These are phyloP conservation scores for Ametastegia equiseti DNA, from an alignment of 2,888 invertebrate species.

Conservation along the genomic window DNA sequence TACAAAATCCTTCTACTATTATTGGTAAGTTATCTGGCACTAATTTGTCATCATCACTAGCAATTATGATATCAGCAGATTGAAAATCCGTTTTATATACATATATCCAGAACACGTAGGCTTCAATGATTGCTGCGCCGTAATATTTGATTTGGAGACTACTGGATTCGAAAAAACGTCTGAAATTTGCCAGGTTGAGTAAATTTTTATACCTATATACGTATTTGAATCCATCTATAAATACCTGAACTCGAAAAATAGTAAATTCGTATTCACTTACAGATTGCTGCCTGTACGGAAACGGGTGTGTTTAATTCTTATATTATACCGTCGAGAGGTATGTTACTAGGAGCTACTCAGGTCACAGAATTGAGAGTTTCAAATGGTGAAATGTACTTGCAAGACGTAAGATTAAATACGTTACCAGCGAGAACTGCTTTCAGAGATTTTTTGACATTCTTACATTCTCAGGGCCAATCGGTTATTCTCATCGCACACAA, in stretches of 20 bases:
- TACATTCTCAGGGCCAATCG: conserved; percentile 23
- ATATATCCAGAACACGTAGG: background rate
- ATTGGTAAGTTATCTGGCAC: background rate
- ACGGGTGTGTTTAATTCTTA: conserved; percentile 45
- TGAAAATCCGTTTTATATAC: background rate
- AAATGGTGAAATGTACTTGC: conserved; percentile 44
- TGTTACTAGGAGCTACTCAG: conserved; percentile 20
- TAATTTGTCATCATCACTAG: conserved; percentile 28
- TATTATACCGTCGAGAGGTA: conserved; percentile 49
- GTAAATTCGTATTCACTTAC: conserved; percentile 31
- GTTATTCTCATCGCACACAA: conserved; percentile 50
- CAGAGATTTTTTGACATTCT: conserved; percentile 28
- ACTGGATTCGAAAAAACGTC: conserved; percentile 40
- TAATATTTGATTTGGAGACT: conserved; percentile 51
- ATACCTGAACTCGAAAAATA: background rate
- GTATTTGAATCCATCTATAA: background rate
- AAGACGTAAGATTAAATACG: conserved; percentile 32
- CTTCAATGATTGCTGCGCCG: conserved; percentile 25
- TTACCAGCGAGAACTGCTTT: conserved; percentile 37
- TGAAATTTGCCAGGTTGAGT: conserved; percentile 52
- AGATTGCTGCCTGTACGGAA: conserved; percentile 51
- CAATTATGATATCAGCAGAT: conserved; percentile 6
- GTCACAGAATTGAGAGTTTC: conserved; percentile 44
- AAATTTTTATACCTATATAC: background rate
- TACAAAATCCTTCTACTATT: conserved; percentile 38